phyloP scores from a whole-genome alignment of 2,888 invertebrate species.

The Ormyrus labotus region DNA sequence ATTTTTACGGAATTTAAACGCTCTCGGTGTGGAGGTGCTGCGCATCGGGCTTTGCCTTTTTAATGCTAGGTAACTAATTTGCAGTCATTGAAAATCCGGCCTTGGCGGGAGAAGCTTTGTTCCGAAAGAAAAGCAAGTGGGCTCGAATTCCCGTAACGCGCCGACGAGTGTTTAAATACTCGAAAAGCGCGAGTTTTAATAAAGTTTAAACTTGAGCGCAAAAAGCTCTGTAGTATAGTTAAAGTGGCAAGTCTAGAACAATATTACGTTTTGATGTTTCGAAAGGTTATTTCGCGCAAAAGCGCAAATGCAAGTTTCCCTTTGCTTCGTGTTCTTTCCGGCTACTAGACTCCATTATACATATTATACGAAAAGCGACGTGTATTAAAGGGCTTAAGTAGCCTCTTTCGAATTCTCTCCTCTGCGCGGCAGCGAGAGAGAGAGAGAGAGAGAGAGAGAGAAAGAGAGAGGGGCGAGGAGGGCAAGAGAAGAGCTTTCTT shows the following conservation, averaged over 20 bases:
- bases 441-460: no score
- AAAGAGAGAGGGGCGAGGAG: no score
- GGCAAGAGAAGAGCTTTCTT: not conserved
- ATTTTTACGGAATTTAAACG: not conserved
- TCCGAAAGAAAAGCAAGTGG: no score
- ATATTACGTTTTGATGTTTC: not conserved
- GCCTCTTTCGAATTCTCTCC: constrained; percentile 38
- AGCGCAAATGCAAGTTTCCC: not conserved
- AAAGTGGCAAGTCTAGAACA: not conserved
- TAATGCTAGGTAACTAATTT: not conserved
- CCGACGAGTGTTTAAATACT: no score
- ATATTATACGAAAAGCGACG: constrained; percentile 41
- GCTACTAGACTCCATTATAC: not conserved
- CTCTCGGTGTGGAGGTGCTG: no score
- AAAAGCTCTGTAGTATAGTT: not conserved
- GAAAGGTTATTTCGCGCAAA: not conserved
- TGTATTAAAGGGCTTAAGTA: constrained; percentile 47
- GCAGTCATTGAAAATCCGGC: not conserved
- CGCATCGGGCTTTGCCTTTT: not conserved
- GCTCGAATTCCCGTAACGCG: no score
- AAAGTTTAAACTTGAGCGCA: not conserved
- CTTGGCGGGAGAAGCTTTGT: not conserved
- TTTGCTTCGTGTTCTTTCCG: not conserved
- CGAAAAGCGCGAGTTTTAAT: not conserved
- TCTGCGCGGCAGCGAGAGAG: no score